Evolutionary conservation across 2,797 vertebrate species (phyloP).

Genomic region (Moxostoma hubbsi): DNA sequence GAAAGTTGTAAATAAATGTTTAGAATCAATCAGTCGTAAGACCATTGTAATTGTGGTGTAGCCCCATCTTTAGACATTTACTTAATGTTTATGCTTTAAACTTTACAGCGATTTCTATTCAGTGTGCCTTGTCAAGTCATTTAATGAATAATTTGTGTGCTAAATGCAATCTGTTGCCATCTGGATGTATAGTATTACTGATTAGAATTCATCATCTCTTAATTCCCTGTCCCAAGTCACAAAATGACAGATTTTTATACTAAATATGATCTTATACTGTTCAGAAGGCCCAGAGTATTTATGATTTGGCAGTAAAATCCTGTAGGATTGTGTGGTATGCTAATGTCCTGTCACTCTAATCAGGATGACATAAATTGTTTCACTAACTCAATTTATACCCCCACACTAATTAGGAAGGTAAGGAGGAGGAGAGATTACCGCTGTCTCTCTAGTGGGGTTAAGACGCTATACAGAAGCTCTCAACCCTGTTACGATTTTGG

Average conservation of each 20-base stretch:
- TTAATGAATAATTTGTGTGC: too few species aligned
- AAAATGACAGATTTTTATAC: background rate
- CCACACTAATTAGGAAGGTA: slow-evolving; percentile 77
- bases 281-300: slow-evolving; percentile 59
- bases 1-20: slow-evolving; percentile 10
- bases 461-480: slow-evolving; percentile 38
- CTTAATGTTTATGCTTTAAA: background rate
- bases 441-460: slow-evolving; percentile 69
- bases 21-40: too few species aligned
- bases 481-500: slow-evolving; percentile 9
- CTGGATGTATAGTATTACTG: too few species aligned
- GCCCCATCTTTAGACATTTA: too few species aligned
- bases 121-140: background rate
- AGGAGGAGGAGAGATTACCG: slow-evolving; percentile 74
- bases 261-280: background rate
- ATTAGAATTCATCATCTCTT: too few species aligned
- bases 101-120: slow-evolving; percentile 4
- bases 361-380: slow-evolving; percentile 79
- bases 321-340: slow-evolving; percentile 67
- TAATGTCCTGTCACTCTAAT: slow-evolving; percentile 71
- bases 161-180: too few species aligned
- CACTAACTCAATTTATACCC: slow-evolving; percentile 73
- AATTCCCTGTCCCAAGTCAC: background rate
- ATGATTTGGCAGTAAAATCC: slow-evolving; percentile 68
- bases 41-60: too few species aligned